Percentiles rank a stretch among this genome's conserved stretches.
These are phyloP conservation scores for Chelonoidis abingdonii DNA, from an alignment of 2,113 vertebrate genomes.

Conservation along the genomic window DNA sequence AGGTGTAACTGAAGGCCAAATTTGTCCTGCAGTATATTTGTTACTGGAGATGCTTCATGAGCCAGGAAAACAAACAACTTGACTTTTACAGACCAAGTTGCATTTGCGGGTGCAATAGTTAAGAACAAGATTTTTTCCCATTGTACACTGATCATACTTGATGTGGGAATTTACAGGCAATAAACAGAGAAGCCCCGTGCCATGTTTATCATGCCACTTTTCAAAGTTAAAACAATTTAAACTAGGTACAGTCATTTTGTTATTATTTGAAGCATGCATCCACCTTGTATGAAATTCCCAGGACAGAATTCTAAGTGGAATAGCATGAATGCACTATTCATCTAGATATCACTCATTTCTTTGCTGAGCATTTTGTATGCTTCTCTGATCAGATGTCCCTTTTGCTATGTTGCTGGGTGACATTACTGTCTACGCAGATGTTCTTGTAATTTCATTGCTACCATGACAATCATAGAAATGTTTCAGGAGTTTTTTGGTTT, in stretches of 20 bases:
- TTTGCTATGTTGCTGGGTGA: background rate
- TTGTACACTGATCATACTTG: background rate
- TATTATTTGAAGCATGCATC: background rate
- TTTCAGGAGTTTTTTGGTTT: background rate
- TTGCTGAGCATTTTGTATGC: background rate
- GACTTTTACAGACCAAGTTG: background rate
- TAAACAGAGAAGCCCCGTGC: background rate
- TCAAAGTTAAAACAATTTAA: background rate
- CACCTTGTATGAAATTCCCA: background rate
- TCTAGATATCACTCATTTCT: background rate
- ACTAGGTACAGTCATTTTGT: background rate
- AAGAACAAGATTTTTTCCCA: background rate
- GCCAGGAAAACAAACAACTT: background rate
- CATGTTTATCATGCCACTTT: background rate
- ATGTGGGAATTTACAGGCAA: background rate
- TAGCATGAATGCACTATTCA: too few species aligned
- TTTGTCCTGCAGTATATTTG: background rate
- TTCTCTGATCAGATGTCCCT: background rate
- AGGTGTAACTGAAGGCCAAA: background rate
- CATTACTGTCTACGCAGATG: background rate
- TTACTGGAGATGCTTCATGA: background rate
- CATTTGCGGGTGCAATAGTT: background rate
- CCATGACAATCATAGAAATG: background rate
- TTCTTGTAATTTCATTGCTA: accelerated
- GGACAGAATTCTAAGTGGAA: background rate